phyloP scores from a whole-genome alignment of 2,797 vertebrate genomes.

The Poecilia picta region DNA sequence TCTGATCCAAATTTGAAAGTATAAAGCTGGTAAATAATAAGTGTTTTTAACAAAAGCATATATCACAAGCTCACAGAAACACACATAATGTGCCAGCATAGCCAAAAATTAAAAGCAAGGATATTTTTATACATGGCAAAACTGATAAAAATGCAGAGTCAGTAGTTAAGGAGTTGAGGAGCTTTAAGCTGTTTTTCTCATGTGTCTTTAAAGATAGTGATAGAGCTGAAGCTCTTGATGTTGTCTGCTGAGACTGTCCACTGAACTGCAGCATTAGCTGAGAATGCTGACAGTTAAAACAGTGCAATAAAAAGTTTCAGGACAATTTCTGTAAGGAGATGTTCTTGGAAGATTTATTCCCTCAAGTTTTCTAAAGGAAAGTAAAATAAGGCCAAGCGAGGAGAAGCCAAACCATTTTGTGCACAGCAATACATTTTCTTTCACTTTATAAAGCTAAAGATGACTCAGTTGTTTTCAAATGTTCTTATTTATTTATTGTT shows the following conservation, averaged over 20 bases:
- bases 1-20: background rate
- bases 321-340: background rate
- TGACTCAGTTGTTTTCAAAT: background rate
- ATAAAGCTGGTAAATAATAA: conserved; percentile 1
- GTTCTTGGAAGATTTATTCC: conserved; percentile 10
- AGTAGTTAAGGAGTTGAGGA: conserved; percentile 9
- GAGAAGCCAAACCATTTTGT: background rate
- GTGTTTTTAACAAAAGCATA: background rate
- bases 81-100: background rate
- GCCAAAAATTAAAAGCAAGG: conserved; percentile 15
- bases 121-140: conserved; percentile 21
- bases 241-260: conserved; percentile 3
- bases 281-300: conserved; percentile 16
- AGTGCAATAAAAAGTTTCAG: conserved; percentile 2
- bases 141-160: conserved; percentile 5
- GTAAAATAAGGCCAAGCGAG: background rate
- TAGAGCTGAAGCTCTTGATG: conserved; percentile 20
- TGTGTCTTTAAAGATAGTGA: conserved; percentile 18
- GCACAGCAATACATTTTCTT: background rate
- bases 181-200: conserved; percentile 21
- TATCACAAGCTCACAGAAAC: background rate
- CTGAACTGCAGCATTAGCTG: conserved; percentile 2
- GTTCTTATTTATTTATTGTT: background rate
- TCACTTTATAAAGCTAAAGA: background rate
- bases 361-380: background rate